Base-by-base conservation (phyloP, 1,140 invertebrate species). In the Drosophila ogumai region DNA sequence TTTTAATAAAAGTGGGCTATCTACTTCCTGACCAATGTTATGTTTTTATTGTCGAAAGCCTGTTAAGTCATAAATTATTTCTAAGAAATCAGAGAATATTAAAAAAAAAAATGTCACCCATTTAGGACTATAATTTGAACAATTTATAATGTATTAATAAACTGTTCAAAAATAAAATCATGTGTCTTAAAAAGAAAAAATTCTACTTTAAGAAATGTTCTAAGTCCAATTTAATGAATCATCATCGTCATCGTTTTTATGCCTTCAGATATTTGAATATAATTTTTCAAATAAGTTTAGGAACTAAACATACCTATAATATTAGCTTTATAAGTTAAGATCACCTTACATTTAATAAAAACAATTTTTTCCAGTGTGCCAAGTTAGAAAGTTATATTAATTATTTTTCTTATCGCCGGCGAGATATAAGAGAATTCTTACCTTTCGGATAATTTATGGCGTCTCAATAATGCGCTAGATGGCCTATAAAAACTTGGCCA, bases 401-500 rank as follows among this genome's bases (percentile, higher is more conserved):
- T 38, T 38, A 38, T 38, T 38, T 54, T 12, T 44, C 54, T 68
- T 76, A 67, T 68, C 73, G 38, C 36, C 50, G 36, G 15, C 36
- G 19, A 59, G 73, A 76, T 76, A 77, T 15, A 41, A 34, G 41
- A 31, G 19, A 56, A 56, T 31, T 38, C 64, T 36, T 44, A 6
- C 10, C 40, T 15, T 36, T 49, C 32, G 28, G 19, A 64, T 12
- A 22, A 34, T 63, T 36, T 44, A 38, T 38, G 5, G 19, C 32
- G 43, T 12, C 52, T 54, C 31, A 36, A 54, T 9, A 22, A 36
- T 54, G 50, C 32, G 19, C 5, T 6, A 15, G 0, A 22, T 22
- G 32, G 52, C 34, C 52, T 54, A 72, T 72, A 72, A 59, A 72
- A 72, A 38, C 68, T 12, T 31, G 28, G 54, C 15, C 43, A 46